Evolutionary conservation across 2,113 vertebrate species (phyloP).

Genomic region (Sorex araneus): DNA sequence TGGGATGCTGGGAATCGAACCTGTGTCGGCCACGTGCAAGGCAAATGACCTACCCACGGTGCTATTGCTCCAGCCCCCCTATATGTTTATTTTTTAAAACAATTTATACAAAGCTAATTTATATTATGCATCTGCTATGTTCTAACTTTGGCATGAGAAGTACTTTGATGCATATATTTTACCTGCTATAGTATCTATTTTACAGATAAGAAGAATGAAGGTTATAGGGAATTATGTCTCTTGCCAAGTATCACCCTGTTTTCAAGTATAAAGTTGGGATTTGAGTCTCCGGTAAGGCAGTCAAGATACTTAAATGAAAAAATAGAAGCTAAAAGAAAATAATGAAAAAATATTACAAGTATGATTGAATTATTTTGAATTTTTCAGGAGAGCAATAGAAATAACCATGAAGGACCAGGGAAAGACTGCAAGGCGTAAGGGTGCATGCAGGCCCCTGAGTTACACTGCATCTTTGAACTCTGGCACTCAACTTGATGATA

Average conservation of each 20-base stretch:
- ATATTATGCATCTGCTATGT: not conserved
- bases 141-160: not conserved
- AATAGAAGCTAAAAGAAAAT: not conserved
- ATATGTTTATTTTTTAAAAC: too few relatives aligned
- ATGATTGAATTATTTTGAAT: not conserved
- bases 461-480: too few relatives aligned
- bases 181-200: too few relatives aligned
- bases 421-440: too few relatives aligned
- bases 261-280: not conserved
- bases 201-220: not conserved
- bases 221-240: not conserved
- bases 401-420: not conserved
- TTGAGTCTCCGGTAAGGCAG: not conserved
- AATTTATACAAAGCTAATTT: too few relatives aligned
- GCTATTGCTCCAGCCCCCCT: too few relatives aligned
- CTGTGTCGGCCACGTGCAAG: too few relatives aligned
- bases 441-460: too few relatives aligned
- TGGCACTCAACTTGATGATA: too few relatives aligned
- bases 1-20: too few relatives aligned
- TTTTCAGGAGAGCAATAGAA: constrained; percentile 6
- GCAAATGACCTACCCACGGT: too few relatives aligned
- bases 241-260: not conserved
- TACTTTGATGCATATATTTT: not conserved
- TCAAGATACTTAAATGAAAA: not conserved
- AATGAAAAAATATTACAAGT: not conserved